Evolutionary conservation across 2,888 invertebrate genomes (phyloP), one percentile per base, ranked within the genome.

Genomic region (Adelognathus sp.): DNA sequence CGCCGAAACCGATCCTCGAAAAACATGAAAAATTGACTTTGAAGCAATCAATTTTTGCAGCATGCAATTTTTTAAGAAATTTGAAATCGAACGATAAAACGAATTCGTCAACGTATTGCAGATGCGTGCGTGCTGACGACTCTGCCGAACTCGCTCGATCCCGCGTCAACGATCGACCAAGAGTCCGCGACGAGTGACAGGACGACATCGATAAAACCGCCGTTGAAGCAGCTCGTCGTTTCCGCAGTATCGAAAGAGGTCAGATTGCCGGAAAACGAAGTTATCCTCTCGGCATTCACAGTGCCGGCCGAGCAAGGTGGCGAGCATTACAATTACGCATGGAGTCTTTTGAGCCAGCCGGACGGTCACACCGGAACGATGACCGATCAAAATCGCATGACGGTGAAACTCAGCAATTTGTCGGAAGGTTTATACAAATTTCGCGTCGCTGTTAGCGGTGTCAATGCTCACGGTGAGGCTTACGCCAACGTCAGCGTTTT

Each of bases 401-500:
- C 96, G 66, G 95, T 98, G 14, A 96, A 96, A 77, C 92, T 98
- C 16, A 96, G 96, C 11, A 96, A 97, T 87, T 93, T 98, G 6
- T 95, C 96, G 0, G 96, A 97, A 90, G 98, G 98, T 0, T 92
- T 97, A 71, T 98, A 98, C 90, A 95, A 95, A 6, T 98, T 98
- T 90, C 97, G 97, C 91, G 95, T 95, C 2, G 95, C 95, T 1
- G 98, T 98, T 0, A 96, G 96, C n/a, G 96, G 95, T 5, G 94
- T 95, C 0, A 94, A 93, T 82, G 94, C 95, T 0, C 96, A 95
- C 85, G 97, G 97, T 1, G 96, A 96, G 88, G 95, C 96, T 0
- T 95, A 95, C 84, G 98, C 97, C 0, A 98, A 98, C 90, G 97
- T 98, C 2, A 97, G 97, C 0, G 98, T 98, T 11, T 89, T 96